Evolutionary conservation across 2,113 vertebrate genomes (phyloP), one percentile per base, ranked within the genome.

Genomic region (Vidua chalybeata): DNA sequence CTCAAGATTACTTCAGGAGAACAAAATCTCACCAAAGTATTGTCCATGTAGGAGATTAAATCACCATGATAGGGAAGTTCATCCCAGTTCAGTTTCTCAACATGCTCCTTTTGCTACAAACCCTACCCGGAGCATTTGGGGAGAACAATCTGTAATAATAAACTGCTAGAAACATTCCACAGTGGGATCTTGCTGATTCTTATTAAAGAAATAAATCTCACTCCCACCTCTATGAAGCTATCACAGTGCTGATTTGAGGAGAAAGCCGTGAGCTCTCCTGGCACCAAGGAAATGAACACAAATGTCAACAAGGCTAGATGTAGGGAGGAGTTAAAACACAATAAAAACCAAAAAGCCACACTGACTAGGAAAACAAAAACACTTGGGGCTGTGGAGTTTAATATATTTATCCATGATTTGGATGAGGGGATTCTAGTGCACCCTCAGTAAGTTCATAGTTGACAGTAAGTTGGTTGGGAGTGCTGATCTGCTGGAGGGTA

Each of bases 121-220:
- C 54, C 66, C 43, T 94, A 90, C 35, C 30, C 35, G 4, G 67
- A 81, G 55, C 11, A 15, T 77, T 19, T 84, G 71, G 52, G 69
- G 63, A 93, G 80, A 93, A 91, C 62, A 86, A 84, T 84, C 64
- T 56, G 73, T 91, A 96, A 96, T 87, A 96, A 96, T 52, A 95
- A 97, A 84, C 88, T 80, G 73, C 62, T 81, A 86, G 79, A 95
- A 94, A 87, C 75, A 92, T 84, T 93, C 87, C 95, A 92, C 72
- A 83, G 84, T 89, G 92, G 87, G 81, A 96, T 74, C 84, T 66
- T 84, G 78, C 68, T 9, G 55, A 77, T 89, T 89, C 95, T 97
- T 97, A 97, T 97, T 97, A 97, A 97, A 97, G 96, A 95, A 85
- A 97, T 97, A 96, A 97, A 96, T 97, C 93, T 97, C 55, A 84